Base-by-base conservation (phyloP, 2,797 vertebrate genomes). In the Rhinogobio ventralis region DNA sequence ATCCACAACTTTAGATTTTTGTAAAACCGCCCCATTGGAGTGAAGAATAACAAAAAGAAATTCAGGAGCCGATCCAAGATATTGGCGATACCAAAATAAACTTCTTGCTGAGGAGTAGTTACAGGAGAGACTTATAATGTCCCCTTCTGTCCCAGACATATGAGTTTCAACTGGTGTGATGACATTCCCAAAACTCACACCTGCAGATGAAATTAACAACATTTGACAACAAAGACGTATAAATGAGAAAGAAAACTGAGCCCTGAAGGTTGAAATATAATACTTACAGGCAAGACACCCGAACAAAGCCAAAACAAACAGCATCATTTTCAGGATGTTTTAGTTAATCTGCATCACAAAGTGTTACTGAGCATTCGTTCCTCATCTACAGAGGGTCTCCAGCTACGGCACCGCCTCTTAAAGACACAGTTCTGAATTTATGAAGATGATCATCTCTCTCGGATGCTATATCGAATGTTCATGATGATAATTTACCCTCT, bases 31-130 rank as follows among this genome's bases (percentile, higher is more conserved):
- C 20, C 74, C 55, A 23, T 23, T 55, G 7, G 17, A 60, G 14
- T 25, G 23, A 51, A 57, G 25, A 39, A 36, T 19, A 62, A 45
- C 13, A 1, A 46, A 71, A n/a, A 87, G 66, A 46, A 72, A 85
- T 77, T 64, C 64, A 39, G 79, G 83, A 68, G 53, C 57, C 1
- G 7, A 36, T n/a, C 25, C 60, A 9, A 69, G 76, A 45, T 77
- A 67, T n/a, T 87, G 76, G 15, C 62, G 60, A 62, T 87, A 81
- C 78, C 78, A 84, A 30, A 30, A 60, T 28, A 85, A 79, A 57
- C 4, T 60, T 4, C 5, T 3, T 23, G 73, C 66, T 71, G 83
- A 72, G 3, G 72, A 81, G 49, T 87, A 87, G 64, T 20, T 85
- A 53, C 86, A 87, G 53, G 83, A 85, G 23, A 87, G 36, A 11